These are phyloP conservation scores for Crotalus adamanteus DNA, from an alignment of 2,797 vertebrate genomes.

Conservation along the genomic window DNA sequence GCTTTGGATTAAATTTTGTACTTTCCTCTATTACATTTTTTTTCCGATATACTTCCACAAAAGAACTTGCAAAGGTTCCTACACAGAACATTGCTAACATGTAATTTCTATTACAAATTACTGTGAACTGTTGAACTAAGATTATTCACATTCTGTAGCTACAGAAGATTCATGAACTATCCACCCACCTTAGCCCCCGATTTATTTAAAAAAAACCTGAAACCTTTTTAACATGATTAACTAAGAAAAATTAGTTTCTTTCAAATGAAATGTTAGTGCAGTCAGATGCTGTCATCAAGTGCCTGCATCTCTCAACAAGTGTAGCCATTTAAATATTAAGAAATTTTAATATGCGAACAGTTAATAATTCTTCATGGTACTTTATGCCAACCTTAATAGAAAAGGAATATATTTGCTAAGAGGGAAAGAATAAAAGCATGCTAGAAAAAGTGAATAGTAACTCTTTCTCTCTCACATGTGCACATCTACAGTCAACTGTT, in stretches of 20 bases:
- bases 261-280: background rate
- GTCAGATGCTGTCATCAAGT: background rate
- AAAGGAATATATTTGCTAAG: background rate
- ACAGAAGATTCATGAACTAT: background rate
- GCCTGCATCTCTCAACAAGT: background rate
- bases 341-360: background rate
- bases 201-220: background rate
- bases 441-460: background rate
- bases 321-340: background rate
- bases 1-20: background rate
- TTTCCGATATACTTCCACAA: background rate
- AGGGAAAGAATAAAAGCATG: background rate
- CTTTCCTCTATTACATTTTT: background rate
- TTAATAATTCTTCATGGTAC: background rate
- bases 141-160: background rate
- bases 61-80: slow-evolving; percentile 15
- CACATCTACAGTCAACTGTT: background rate
- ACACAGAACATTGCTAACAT: background rate
- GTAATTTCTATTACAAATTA: slow-evolving; percentile 2
- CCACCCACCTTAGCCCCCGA: background rate
- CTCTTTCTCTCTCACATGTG: background rate
- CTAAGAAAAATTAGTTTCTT: background rate
- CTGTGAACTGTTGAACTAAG: background rate
- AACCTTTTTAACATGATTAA: background rate
- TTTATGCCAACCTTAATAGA: background rate